Conservation (phyloP, 2,797 vertebrate genomes). For the Myiothlypis chrysogaster region DNA sequence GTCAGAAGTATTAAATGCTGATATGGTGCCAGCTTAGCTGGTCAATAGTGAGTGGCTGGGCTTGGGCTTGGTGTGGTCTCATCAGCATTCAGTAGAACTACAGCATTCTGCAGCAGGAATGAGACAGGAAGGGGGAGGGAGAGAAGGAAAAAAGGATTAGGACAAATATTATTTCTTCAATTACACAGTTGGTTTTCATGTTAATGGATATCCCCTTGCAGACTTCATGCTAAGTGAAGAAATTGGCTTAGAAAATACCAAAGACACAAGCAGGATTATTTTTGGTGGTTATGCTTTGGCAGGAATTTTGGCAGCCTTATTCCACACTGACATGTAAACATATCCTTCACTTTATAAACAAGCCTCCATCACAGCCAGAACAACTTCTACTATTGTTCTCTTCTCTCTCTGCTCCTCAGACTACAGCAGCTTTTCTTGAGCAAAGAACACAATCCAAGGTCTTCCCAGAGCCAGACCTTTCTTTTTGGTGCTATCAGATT, state of each 20-base stretch:
- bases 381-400: background rate
- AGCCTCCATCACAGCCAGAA: background rate
- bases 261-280: background rate
- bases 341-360: background rate
- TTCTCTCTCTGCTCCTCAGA: background rate
- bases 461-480: background rate
- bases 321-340: background rate
- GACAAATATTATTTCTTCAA: conserved; percentile 15
- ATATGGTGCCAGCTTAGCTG: background rate
- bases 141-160: background rate
- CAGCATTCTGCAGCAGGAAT: background rate
- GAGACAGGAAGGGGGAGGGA: background rate
- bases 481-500: background rate
- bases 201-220: background rate
- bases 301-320: background rate
- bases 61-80: background rate
- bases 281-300: background rate
- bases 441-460: background rate
- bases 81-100: background rate
- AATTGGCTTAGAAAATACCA: background rate
- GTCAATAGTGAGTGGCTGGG: background rate
- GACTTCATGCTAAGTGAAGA: background rate
- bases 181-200: background rate
- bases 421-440: background rate
- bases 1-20: background rate